A percentile compares a stretch with the other conserved stretches of the same genome.
Evolutionary conservation across 1,140 invertebrate species (phyloP).

Genomic region (Globodera rostochiensis): DNA sequence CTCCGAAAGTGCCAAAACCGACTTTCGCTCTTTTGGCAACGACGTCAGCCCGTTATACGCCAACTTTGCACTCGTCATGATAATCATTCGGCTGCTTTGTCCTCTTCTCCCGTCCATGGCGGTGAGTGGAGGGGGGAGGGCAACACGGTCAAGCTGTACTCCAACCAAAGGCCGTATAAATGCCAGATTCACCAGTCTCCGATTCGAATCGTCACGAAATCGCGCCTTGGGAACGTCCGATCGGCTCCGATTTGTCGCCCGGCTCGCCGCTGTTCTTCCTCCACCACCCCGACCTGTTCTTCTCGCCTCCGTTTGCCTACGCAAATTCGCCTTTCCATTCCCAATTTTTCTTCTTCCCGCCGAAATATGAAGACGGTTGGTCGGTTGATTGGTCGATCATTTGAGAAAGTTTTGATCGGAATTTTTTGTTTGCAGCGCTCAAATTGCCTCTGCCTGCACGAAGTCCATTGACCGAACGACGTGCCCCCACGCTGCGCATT

Average conservation of each 20-base stretch:
- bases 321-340: neutral
- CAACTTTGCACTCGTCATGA: neutral
- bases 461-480: neutral
- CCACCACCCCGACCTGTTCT: neutral
- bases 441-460: neutral
- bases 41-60: neutral
- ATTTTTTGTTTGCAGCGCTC: neutral
- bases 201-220: neutral
- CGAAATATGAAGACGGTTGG: slow-evolving; percentile 6
- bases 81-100: neutral
- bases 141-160: too few relatives aligned
- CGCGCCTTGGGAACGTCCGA: neutral
- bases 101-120: neutral
- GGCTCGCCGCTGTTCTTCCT: neutral
- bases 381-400: too few relatives aligned
- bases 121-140: neutral
- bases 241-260: neutral
- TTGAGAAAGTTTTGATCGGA: neutral
- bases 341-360: neutral
- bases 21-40: neutral
- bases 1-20: neutral
- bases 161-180: neutral
- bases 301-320: neutral
- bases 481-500: neutral
- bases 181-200: neutral